Conservation (phyloP, 37 sponge, comb jelly and placozoan genomes). For the Aphrocallistes beatrix region DNA sequence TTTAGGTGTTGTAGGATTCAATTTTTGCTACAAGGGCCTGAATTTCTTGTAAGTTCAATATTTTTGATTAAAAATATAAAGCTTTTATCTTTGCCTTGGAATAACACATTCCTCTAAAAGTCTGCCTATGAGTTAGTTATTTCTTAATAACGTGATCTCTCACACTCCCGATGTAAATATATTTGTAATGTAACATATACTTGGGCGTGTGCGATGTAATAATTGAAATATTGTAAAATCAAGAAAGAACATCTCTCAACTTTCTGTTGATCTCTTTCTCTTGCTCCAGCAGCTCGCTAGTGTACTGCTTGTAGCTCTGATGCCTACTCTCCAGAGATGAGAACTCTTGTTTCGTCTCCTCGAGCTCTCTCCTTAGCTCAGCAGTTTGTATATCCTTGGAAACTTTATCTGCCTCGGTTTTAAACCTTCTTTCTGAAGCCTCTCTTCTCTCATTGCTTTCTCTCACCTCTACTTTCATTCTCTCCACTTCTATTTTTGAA, state of each 20-base stretch:
- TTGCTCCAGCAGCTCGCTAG: not conserved
- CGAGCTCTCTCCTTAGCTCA: not conserved
- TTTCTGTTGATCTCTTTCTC: not conserved
- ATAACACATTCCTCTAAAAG: no score
- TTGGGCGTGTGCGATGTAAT: no score
- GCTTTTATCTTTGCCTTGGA: no score
- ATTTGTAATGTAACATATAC: no score
- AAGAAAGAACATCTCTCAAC: not conserved
- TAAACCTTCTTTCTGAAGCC: not conserved
- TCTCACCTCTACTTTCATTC: not conserved
- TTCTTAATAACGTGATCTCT: no score
- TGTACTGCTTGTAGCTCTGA: not conserved
- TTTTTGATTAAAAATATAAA: no score
- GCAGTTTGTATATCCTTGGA: not conserved
- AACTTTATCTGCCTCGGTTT: not conserved
- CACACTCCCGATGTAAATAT: no score
- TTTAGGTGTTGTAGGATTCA: no score
- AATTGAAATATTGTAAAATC: no score
- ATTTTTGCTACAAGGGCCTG: no score
- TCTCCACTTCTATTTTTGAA: not conserved
- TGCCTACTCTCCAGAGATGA: not conserved
- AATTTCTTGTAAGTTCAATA: no score
- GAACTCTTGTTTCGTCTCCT: not conserved
- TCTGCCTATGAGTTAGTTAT: no score
- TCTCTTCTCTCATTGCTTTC: not conserved